Base-by-base conservation (phyloP, 2,888 invertebrate genomes). In the Amphimallon solstitiale region DNA sequence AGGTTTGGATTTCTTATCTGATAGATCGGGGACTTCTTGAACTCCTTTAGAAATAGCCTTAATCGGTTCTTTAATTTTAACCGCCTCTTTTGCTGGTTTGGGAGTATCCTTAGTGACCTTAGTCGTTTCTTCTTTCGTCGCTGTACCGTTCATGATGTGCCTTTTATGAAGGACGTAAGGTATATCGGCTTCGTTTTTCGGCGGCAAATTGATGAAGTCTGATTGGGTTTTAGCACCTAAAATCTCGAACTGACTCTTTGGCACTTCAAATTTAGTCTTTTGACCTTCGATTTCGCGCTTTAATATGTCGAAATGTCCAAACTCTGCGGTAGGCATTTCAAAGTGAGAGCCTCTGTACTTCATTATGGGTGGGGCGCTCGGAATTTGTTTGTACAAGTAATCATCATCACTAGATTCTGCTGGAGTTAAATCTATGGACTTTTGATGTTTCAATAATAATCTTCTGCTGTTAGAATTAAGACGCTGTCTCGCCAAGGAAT, bases 391-490 rank as follows among this genome's bases (percentile, higher is more conserved):
- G 75, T 90, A 91, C 15, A 91, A 87, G 75, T 90, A 91, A 79
- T 93, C 93, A 78, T 93, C 93, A 75, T 93, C 93, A 67, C 93
- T 92, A 0, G 93, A 93, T 80, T 93, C 93, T 0, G 92, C 92
- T 2, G 93, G 93, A 1, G 93, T 93, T 23, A 93, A 82, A 77
- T 93, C 93, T 66, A 93, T 93, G 0, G 93, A 93, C 77, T 93
- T 93, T 75, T 93, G 93, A 81, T 93, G 93, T 89, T 91, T 93
- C 19, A 93, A 79, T 23, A 92, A 88, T 80, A 92, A 90, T 14
- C 93, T 86, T n/a, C 92, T 86, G 2, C 90, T 89, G 76, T 87
- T 91, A 2, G 90, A 91, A 66, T 89, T 90, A 61, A 92, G 84
- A 12, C 92, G 86, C 68, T 90, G 90, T 64, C 92, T 85, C 0